These are phyloP conservation scores for Dolichomitus sp. DNA, from an alignment of 2,888 invertebrate genomes.

Conservation along the genomic window DNA sequence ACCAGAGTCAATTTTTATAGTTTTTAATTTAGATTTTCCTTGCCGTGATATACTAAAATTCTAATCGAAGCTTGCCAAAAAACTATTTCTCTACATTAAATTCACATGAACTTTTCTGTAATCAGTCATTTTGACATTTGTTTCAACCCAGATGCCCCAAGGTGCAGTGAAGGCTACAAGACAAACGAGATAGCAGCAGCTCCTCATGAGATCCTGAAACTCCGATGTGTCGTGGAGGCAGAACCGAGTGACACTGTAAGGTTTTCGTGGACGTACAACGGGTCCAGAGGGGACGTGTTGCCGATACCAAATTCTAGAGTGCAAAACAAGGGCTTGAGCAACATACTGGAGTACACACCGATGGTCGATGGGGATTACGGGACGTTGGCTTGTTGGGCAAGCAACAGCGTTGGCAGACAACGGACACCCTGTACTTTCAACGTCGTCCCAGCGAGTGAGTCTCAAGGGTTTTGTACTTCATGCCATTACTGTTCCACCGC, in stretches of 20 bases:
- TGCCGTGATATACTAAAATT: too few species aligned
- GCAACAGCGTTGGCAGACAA: constrained; percentile 94
- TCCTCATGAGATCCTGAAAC: constrained; percentile 91
- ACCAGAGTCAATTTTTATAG: too few species aligned
- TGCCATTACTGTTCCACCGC: not conserved
- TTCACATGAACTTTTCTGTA: too few species aligned
- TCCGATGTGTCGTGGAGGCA: constrained; percentile 94
- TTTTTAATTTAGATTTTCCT: too few species aligned
- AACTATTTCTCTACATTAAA: too few species aligned
- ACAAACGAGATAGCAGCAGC: constrained; percentile 91
- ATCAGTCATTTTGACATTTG: constrained; percentile 16
- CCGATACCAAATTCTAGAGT: constrained; percentile 90
- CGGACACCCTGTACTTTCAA: constrained; percentile 93
- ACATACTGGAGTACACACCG: constrained; percentile 88
- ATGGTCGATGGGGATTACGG: constrained; percentile 90
- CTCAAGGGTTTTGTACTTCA: constrained; percentile 48
- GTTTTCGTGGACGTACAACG: constrained; percentile 95
- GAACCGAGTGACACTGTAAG: constrained; percentile 91
- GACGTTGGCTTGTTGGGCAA: constrained; percentile 95
- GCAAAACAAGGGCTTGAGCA: constrained; percentile 86
- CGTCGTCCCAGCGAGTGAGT: constrained; percentile 93
- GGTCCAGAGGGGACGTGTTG: constrained; percentile 91
- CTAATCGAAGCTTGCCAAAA: too few species aligned
- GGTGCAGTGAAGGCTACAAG: constrained; percentile 92
- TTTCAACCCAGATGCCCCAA: constrained; percentile 90